phyloP scores from a whole-genome alignment of 2,797 vertebrate species.

The Apogon hyalosoma region DNA sequence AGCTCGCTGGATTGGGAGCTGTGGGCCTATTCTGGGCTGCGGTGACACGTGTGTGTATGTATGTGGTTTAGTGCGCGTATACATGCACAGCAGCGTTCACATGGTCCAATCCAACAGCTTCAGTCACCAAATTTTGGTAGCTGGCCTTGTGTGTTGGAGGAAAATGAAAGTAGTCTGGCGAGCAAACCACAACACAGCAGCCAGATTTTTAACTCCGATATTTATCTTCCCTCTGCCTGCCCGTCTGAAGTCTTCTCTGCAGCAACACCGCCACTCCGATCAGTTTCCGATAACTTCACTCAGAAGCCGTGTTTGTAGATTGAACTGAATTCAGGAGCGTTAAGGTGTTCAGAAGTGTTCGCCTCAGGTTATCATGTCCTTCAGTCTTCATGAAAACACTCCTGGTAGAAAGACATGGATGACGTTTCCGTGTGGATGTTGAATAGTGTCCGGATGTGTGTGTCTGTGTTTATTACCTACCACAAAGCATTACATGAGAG shows the following conservation, averaged over 20 bases:
- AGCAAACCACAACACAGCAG: slow-evolving; percentile 82
- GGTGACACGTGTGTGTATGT: slow-evolving; percentile 54
- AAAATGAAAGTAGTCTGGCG: slow-evolving; percentile 83
- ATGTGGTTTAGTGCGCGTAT: slow-evolving; percentile 26
- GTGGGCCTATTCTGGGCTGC: slow-evolving; percentile 66
- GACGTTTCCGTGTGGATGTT: too few relatives aligned
- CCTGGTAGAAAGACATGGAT: background rate
- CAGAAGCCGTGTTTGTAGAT: background rate
- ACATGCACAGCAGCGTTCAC: slow-evolving; percentile 21
- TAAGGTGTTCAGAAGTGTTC: background rate
- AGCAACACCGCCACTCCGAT: slow-evolving; percentile 1
- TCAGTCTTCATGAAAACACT: background rate
- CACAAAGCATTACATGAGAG: too few relatives aligned
- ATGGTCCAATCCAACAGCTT: slow-evolving; percentile 64
- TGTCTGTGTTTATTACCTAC: too few relatives aligned
- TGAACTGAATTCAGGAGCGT: background rate
- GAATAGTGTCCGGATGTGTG: too few relatives aligned
- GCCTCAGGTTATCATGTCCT: background rate
- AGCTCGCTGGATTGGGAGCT: slow-evolving; percentile 58
- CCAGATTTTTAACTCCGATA: slow-evolving; percentile 64
- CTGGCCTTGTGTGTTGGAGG: slow-evolving; percentile 68
- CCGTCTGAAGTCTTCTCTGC: slow-evolving; percentile 34
- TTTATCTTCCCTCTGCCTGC: slow-evolving; percentile 48
- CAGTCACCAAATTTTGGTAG: slow-evolving; percentile 64
- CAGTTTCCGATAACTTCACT: background rate